Percentiles rank a stretch among this genome's conserved stretches.
Evolutionary conservation across 2,797 vertebrate genomes (phyloP).

Genomic region (Lycodopsis pacificus): DNA sequence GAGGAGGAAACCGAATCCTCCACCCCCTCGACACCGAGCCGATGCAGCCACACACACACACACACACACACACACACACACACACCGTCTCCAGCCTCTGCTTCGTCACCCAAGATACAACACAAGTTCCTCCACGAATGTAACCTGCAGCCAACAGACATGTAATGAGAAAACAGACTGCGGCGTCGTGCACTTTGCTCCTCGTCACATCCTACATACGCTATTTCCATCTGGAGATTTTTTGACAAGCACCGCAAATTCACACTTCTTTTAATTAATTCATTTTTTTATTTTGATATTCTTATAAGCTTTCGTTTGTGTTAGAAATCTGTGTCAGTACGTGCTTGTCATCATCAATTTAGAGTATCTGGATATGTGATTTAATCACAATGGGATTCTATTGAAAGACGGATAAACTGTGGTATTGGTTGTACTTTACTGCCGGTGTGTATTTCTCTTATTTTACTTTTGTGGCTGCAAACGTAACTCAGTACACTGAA

Average conservation of each 20-base stretch:
- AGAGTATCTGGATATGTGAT: too few relatives aligned
- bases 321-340: too few relatives aligned
- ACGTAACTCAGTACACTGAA: neutral
- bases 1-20: constrained; percentile 43
- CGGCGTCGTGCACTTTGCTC: constrained; percentile 49
- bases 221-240: constrained; percentile 48
- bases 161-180: constrained; percentile 50
- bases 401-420: too few relatives aligned
- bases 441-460: neutral
- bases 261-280: neutral
- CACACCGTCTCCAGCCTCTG: constrained; percentile 25
- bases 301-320: neutral
- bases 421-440: neutral
- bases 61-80: neutral
- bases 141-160: constrained; percentile 43
- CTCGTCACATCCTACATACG: constrained; percentile 50
- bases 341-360: too few relatives aligned
- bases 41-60: neutral
- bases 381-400: too few relatives aligned
- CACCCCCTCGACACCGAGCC: constrained; percentile 39
- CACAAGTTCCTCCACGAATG: constrained; percentile 6
- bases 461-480: neutral
- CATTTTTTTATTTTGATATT: neutral
- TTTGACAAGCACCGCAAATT: constrained; percentile 26
- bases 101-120: constrained; percentile 24